Evolutionary conservation across 1,140 invertebrate species (phyloP).

Genomic region (Drosophila baimaii): DNA sequence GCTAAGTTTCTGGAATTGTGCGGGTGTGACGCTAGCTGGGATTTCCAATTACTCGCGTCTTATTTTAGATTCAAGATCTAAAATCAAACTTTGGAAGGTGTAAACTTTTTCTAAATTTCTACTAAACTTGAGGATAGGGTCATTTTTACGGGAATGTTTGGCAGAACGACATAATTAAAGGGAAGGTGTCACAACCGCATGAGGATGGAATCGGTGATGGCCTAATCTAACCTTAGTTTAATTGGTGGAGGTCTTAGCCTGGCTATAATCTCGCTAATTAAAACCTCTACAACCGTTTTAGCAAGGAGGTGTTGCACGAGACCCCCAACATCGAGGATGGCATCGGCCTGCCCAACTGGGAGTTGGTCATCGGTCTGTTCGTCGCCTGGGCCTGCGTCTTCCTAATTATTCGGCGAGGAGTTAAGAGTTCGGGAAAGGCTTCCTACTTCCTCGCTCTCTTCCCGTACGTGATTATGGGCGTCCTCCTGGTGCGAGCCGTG

Average conservation of each 20-base stretch:
- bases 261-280: background rate
- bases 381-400: conserved; percentile 92
- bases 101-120: too few relatives aligned
- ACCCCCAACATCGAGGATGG: conserved; percentile 89
- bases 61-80: background rate
- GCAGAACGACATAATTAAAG: too few relatives aligned
- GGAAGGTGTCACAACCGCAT: conserved; percentile 19
- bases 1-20: conserved; percentile 15
- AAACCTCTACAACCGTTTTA: conserved; percentile 70
- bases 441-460: conserved; percentile 94
- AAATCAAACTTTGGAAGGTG: too few relatives aligned
- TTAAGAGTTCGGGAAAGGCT: conserved; percentile 91
- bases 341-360: conserved; percentile 90
- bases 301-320: conserved; percentile 89
- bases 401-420: conserved; percentile 90
- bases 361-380: conserved; percentile 90
- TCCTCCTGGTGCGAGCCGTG: conserved; percentile 89
- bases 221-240: background rate
- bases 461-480: conserved; percentile 93
- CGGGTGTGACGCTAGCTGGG: conserved; percentile 8
- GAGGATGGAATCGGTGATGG: conserved; percentile 16
- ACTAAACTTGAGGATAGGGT: too few relatives aligned
- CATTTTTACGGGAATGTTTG: too few relatives aligned
- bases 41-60: background rate
- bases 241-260: conserved; percentile 20